These are phyloP conservation scores for Labeo rohita DNA, from an alignment of 2,113 vertebrate species.

Conservation along the genomic window DNA sequence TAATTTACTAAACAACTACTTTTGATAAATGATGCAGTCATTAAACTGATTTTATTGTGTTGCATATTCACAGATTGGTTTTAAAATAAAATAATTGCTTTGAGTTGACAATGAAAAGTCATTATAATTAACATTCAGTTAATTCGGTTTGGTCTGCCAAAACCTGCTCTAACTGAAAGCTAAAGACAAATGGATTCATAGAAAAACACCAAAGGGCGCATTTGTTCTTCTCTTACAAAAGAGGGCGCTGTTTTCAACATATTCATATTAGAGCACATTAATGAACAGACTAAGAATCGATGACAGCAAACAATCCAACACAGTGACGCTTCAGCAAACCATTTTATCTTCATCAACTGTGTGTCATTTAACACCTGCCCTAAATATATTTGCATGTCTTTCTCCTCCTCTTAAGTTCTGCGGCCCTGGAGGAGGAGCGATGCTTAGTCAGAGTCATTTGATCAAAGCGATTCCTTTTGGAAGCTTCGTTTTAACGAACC, in stretches of 20 bases:
- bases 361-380: not conserved
- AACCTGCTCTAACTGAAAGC: not conserved
- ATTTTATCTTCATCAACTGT: not conserved
- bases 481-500: not conserved
- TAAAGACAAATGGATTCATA: not conserved
- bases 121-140: not conserved
- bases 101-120: not conserved
- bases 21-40: not conserved
- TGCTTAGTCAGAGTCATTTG: not conserved
- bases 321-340: not conserved
- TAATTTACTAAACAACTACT: not conserved
- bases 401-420: not conserved
- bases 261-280: not conserved
- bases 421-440: not conserved
- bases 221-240: not conserved
- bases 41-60: not conserved
- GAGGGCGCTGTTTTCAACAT: not conserved
- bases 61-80: not conserved
- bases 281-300: not conserved
- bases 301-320: not conserved
- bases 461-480: not conserved
- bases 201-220: not conserved
- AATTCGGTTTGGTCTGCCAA: not conserved
- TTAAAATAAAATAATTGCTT: not conserved
- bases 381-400: not conserved